phyloP scores from a whole-genome alignment of 2,113 vertebrate species.

The Emydura subglobosa region DNA sequence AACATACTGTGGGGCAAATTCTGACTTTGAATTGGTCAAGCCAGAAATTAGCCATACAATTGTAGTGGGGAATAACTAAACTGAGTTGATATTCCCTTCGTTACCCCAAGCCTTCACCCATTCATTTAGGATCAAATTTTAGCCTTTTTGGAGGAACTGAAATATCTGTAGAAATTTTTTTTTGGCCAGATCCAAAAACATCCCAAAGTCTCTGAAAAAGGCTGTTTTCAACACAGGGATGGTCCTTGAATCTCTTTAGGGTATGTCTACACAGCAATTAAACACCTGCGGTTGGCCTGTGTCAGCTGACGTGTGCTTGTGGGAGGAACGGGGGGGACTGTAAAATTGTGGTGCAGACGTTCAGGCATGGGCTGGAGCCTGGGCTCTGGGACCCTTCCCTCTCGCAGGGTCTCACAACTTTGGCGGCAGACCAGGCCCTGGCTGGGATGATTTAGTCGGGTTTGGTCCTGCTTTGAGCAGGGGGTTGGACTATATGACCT shows the following conservation, averaged over 20 bases:
- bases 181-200: not conserved
- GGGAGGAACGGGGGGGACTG: no score
- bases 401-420: not conserved
- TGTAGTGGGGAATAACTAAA: not conserved
- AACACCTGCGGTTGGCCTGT: not conserved
- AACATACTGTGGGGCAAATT: not conserved
- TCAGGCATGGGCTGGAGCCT: not conserved
- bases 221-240: not conserved
- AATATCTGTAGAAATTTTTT: not conserved
- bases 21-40: rapidly evolving
- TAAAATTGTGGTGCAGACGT: not conserved
- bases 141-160: not conserved
- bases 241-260: not conserved
- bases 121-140: not conserved
- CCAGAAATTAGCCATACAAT: not conserved
- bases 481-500: no score
- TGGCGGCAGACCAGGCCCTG: not conserved
- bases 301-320: not conserved
- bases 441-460: no score
- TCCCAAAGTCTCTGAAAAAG: not conserved
- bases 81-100: rapidly evolving
- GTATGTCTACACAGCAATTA: not conserved
- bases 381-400: not conserved
- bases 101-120: not conserved
- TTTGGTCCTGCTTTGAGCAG: no score